Evolutionary conservation across 2,113 vertebrate species (phyloP), one percentile per base, ranked within the genome.

Genomic region (Cinclus mexicanus): DNA sequence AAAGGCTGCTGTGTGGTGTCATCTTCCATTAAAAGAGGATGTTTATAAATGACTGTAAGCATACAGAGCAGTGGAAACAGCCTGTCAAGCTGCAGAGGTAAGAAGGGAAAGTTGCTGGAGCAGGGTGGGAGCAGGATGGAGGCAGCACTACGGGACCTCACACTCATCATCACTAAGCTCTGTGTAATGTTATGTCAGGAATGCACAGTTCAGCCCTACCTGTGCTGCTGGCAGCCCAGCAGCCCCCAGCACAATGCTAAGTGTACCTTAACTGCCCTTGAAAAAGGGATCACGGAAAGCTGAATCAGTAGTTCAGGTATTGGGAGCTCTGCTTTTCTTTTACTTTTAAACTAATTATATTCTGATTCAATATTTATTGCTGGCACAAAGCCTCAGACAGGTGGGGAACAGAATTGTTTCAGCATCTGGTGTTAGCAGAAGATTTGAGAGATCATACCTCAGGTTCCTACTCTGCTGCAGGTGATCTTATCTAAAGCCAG

Each of bases 181-280:
- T 13, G 0, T 14, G 8, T 28, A 24, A 7, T 12, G 6, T 33
- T 47, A 11, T 52, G 20, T 22, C 31, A 83, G 24, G 41, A 37
- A 63, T 8, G 23, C 41, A 68, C 46, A 77, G 25, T 31, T 91
- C 71, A n/a, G 19, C 42, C 53, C 53, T 65, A 12, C n/a, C 21
- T 44, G 16, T 26, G 68, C 9, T 4, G 0, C 57, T 83, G 72
- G 55, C 41, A 57, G 71, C 16, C 21, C 37, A 25, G 14, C 20
- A 56, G 35, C 4, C 17, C 19, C 22, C 1, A 6, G 17, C 9
- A 29, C n/a, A 80, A 10, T 8, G 80, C 8, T 0, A 17, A 28
- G 15, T 22, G 33, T 39, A 50, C 23, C 25, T 60, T 46, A 42
- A 33, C 7, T 76, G 13, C 20, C 20, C 23, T 31, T 44, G 41